Evolutionary conservation across 1,140 invertebrate genomes (phyloP).

Genomic region (Drosophila guanche): DNA sequence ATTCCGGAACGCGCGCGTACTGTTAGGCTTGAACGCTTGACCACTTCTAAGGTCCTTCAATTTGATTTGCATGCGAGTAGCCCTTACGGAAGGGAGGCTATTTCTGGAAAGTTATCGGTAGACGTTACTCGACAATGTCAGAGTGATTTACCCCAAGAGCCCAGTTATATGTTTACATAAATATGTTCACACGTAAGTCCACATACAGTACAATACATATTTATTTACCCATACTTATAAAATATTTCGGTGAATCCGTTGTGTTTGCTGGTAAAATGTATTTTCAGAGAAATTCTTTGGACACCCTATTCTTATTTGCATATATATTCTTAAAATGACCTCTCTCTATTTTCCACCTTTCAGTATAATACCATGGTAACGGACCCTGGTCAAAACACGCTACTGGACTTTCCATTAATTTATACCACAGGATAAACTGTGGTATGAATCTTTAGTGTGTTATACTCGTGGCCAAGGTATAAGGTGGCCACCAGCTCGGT

Average conservation of each 20-base stretch:
- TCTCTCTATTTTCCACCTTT: constrained; percentile 55
- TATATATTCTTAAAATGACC: constrained; percentile 59
- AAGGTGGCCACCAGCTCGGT: no score
- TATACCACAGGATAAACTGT: constrained; percentile 57
- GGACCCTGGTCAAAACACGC: constrained; percentile 68
- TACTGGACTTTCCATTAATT: constrained; percentile 78
- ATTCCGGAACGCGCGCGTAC: constrained; percentile 43
- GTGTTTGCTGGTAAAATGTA: constrained; percentile 23
- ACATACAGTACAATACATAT: no score
- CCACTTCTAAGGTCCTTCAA: constrained; percentile 72
- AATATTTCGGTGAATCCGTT: constrained; percentile 26
- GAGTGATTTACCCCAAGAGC: constrained; percentile 33
- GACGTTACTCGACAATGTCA: constrained; percentile 28
- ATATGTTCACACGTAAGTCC: no score
- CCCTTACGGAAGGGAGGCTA: constrained; percentile 27
- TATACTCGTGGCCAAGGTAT: no score
- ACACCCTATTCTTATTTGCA: constrained; percentile 65
- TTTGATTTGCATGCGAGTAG: constrained; percentile 72
- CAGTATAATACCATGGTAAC: constrained; percentile 66
- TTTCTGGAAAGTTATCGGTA: constrained; percentile 63
- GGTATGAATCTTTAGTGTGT: constrained; percentile 31
- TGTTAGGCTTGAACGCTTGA: constrained; percentile 66
- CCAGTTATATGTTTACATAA: constrained; percentile 4
- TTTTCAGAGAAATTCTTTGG: constrained; percentile 46
- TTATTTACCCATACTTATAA: constrained; percentile 11